Base-by-base conservation (phyloP, 1,140 invertebrate species). In the Drosophila sechellia region DNA sequence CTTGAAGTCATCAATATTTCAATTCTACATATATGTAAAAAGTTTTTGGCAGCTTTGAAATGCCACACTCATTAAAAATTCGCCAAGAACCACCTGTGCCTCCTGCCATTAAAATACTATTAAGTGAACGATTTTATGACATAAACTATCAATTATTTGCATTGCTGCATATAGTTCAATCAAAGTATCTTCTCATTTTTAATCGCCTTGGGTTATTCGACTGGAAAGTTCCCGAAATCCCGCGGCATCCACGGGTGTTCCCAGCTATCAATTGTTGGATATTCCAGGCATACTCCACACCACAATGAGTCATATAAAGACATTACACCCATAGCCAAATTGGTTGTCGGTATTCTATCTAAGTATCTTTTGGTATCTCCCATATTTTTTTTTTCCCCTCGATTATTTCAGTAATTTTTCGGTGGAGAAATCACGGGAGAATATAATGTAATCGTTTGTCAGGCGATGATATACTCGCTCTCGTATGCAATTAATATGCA, bases 401-500 rank as follows among this genome's bases (percentile, higher is more conserved):
- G 13, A 17, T 42, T n/a, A 49, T 45, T 43, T 65, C 34, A n/a
- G 31, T 22, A 11, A 40, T 35, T 68, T 55, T 31, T 46, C 22
- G 13, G 25, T 17, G 48, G 17, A n/a, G 49, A 34, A 53, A 22
- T 17, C 20, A 22, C 37, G 22, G 15, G 22, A n/a, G 40, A 69
- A 40, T 40, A 39, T 39, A 39, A 25, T 31, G 64, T 69, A 70
- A 70, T 70, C 66, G 65, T 45, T 52, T 37, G 37, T 65, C 31
- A 65, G 31, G 13, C 64, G 22, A 2, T 22, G 20, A 65, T 66
- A 70, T 35, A 8, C 12, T 22, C 20, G 20, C 20, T 22, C 20
- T 65, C 20, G 59, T 27, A 34, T 69, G 49, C 64, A 70, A 71
- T 71, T 57, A 70, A 25, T 57, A 71, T 71, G 68, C 68, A 70